A percentile compares a stretch with the other conserved stretches of the same genome.
Conservation (phyloP, 2,797 vertebrate species). For the Chelonia mydas region DNA sequence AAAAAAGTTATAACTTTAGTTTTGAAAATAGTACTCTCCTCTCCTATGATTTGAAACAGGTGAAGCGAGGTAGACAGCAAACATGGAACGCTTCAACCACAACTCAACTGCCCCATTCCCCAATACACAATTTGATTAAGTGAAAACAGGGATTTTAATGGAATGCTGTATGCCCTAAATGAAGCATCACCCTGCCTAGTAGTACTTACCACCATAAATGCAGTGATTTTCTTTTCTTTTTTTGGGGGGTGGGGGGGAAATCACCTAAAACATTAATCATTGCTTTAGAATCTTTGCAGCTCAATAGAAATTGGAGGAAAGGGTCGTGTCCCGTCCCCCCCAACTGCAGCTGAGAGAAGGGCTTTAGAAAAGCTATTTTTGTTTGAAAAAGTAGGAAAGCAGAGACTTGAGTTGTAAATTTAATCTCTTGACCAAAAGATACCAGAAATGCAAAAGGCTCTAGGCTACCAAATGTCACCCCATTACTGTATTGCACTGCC, state of each 20-base stretch:
- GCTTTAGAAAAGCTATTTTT: not conserved
- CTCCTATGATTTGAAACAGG: not conserved
- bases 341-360: not conserved
- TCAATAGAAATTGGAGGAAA: not conserved
- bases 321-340: not conserved
- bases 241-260: not conserved
- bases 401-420: not conserved
- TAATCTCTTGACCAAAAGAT: not conserved
- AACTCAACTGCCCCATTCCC: not conserved
- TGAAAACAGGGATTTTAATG: not conserved
- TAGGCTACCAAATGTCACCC: not conserved
- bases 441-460: not conserved
- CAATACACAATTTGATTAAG: not conserved
- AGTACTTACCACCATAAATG: slow-evolving; percentile 10
- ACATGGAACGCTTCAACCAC: not conserved
- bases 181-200: not conserved
- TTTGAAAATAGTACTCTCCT: not conserved
- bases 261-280: not conserved
- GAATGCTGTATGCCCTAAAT: slow-evolving; percentile 1
- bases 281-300: not conserved
- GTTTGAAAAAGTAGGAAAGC: not conserved
- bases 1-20: not conserved
- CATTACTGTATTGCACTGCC: not conserved
- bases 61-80: slow-evolving; percentile 22
- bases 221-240: not conserved